Base-by-base conservation (phyloP, 1,140 invertebrate species). In the Trichonephila clavata region DNA sequence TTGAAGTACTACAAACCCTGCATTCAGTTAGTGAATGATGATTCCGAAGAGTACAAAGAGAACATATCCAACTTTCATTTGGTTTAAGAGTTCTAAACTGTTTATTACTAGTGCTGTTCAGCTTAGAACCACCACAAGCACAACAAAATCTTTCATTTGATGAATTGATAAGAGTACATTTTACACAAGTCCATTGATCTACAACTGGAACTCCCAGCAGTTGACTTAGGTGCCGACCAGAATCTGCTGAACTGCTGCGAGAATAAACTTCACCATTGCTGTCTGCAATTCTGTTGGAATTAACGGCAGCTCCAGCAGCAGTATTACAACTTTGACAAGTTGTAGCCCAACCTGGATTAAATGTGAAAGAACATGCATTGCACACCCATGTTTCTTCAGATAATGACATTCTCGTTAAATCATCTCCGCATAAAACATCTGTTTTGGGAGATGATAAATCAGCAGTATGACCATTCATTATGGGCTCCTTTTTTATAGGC, bases 141-240 rank as follows among this genome's bases (percentile, higher is more conserved):
- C 97, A 97, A 95, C 98, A 98, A 0, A 97, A 97, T 87, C 97
- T 96, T 13, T 97, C 96, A 32, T 96, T 96, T 1, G 96, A 96
- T 32, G 97, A 96, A 96, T 98, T 98, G 5, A 98, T 96, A 80
- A 98, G 96, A 2, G 98, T 98, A 95, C 98, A 98, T 95, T 98
- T 98, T 94, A 97, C 97, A 95, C 98, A 98, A 8, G 97, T 97
- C 98, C 98, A 99, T 24, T 97, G 96, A 27, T 91, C 94, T 32
- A 93, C 86, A 6, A 94, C 7, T 21, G 91, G 88, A 27, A 91
- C 87, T n/a, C 91, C 88, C 8, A 92, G 63, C 6, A 92, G 50
- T 50, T 77, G 60, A 68, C 90, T 94, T 32, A 91, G 61, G 50
- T 83, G 83, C 13, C 83, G 50, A n/a, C 84, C 88, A 32, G 93